Evolutionary conservation across 2,113 vertebrate species (phyloP).

Genomic region (Ellobius talpinus): DNA sequence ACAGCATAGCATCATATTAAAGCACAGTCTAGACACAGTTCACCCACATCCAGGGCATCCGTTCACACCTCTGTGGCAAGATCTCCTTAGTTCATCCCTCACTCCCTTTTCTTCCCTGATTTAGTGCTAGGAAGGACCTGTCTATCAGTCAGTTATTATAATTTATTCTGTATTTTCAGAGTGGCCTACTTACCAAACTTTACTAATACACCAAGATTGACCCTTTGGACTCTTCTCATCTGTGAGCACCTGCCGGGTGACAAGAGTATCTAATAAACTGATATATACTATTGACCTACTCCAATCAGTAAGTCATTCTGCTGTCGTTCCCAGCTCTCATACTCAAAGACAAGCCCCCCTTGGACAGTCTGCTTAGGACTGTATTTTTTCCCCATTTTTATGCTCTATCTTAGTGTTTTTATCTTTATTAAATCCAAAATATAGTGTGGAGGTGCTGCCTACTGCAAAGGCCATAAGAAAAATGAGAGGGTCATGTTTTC

Average conservation of each 20-base stretch:
- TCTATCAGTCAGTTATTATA: background rate
- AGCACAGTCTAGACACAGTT: too few species aligned
- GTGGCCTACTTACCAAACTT: background rate
- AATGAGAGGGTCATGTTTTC: background rate
- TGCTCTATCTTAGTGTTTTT: too few species aligned
- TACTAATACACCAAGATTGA: background rate
- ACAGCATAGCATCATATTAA: background rate
- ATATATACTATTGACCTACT: background rate
- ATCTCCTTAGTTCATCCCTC: background rate
- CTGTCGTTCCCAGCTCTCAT: background rate
- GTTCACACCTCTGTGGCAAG: background rate
- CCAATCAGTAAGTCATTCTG: accelerated
- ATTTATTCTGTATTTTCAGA: background rate
- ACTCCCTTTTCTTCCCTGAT: background rate
- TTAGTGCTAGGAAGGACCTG: background rate
- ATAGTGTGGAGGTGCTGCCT: background rate
- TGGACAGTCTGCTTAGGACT: background rate
- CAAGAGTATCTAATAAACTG: background rate
- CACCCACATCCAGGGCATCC: background rate
- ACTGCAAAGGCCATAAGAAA: background rate
- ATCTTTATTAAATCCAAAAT: background rate
- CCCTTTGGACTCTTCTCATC: background rate
- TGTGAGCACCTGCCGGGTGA: background rate
- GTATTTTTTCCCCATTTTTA: background rate
- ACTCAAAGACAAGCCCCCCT: background rate